Conservation (phyloP, 1,140 invertebrate genomes). For the Brachionus sp. region DNA sequence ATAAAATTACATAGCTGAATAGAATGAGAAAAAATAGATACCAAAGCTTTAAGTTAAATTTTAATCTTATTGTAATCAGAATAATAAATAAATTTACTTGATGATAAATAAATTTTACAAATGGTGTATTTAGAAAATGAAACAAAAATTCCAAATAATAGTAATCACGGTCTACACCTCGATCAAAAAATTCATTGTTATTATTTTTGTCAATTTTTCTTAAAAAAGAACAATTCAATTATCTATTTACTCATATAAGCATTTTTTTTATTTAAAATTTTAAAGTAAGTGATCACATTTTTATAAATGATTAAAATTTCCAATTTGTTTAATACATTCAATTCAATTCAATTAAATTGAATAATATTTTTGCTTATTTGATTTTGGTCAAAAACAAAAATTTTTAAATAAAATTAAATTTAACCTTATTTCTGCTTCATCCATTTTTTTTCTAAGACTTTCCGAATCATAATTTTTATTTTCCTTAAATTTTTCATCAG, state of each 20-base stretch:
- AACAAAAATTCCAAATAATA: constrained; percentile 14
- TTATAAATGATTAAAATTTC: too few species aligned
- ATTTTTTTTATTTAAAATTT: not conserved
- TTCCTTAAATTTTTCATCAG: not conserved
- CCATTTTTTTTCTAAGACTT: not conserved
- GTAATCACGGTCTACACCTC: not conserved
- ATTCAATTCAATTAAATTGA: too few species aligned
- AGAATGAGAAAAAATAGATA: constrained; percentile 17
- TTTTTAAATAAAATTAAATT: not conserved
- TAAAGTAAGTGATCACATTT: too few species aligned
- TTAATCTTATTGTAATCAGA: not conserved
- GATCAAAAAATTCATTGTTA: constrained; percentile 31
- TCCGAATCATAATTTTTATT: not conserved
- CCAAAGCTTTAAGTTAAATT: not conserved
- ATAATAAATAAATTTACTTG: not conserved
- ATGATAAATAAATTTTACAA: constrained; percentile 23
- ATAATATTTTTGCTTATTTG: too few species aligned
- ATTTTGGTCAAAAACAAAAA: too few species aligned
- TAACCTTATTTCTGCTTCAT: not conserved
- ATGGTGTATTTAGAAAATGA: constrained; percentile 25
- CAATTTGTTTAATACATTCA: too few species aligned
- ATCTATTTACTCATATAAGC: not conserved
- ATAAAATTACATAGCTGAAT: constrained; percentile 30
- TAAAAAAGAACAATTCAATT: not conserved
- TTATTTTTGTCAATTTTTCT: not conserved